A percentile compares a stretch with the other conserved stretches of the same genome.
Conservation (phyloP, 1,140 invertebrate genomes). For the Stegodyphus dumicola region DNA sequence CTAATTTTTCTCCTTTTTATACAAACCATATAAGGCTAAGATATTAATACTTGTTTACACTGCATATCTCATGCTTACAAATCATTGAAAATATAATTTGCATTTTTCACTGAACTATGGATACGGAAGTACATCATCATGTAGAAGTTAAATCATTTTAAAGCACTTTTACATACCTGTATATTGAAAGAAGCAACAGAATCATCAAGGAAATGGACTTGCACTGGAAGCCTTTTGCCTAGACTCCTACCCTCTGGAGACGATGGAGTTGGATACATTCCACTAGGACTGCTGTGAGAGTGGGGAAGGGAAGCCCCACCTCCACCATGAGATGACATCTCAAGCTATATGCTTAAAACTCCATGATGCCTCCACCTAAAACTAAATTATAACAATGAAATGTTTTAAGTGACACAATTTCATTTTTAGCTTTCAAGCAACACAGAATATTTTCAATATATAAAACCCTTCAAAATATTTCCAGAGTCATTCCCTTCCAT, state of each 20-base stretch:
- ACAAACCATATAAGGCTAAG: no score
- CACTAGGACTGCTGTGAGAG: constrained; percentile 60
- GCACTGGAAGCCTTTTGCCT: constrained; percentile 58
- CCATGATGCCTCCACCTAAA: constrained; percentile 9
- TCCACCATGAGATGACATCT: constrained; percentile 54
- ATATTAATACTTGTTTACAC: no score
- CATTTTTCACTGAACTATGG: no score
- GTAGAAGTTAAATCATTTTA: background rate
- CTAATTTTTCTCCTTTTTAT: no score
- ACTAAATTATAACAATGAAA: background rate
- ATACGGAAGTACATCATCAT: no score
- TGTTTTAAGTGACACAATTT: no score
- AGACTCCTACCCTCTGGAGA: constrained; percentile 51
- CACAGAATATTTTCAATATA: no score
- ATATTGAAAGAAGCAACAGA: constrained; percentile 62
- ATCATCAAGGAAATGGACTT: constrained; percentile 63
- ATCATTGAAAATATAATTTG: no score
- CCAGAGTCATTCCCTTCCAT: no score
- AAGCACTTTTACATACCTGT: constrained; percentile 23
- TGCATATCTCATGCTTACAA: no score
- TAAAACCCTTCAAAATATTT: no score
- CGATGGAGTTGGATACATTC: constrained; percentile 56
- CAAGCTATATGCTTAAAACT: constrained; percentile 37
- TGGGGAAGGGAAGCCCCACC: constrained; percentile 49
- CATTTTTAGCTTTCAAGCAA: no score